A percentile compares a stretch with the other conserved stretches of the same genome.
These are phyloP conservation scores for Phocoena phocoena DNA, from an alignment of 2,113 vertebrate genomes.

Conservation along the genomic window DNA sequence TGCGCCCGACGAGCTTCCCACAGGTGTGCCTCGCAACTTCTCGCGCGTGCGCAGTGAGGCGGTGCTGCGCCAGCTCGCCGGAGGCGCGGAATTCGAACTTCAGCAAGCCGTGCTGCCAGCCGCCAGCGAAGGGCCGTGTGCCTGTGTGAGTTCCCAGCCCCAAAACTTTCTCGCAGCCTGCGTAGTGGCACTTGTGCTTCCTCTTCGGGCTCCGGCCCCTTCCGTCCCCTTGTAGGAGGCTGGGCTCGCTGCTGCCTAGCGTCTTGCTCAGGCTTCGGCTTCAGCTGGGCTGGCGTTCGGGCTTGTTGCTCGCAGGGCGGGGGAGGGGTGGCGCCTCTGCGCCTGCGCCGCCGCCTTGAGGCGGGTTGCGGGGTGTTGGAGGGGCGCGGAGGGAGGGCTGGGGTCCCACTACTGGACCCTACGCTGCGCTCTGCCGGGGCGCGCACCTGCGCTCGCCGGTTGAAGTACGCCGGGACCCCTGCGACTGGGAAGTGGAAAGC, in stretches of 20 bases:
- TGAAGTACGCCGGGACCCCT: background rate
- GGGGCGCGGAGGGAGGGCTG: background rate
- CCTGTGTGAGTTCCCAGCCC: slow-evolving; percentile 77
- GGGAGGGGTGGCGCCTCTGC: background rate
- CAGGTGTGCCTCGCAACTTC: slow-evolving; percentile 93
- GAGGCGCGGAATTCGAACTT: slow-evolving; percentile 91
- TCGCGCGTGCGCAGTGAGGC: slow-evolving; percentile 95
- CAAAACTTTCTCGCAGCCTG: background rate
- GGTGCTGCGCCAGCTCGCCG: slow-evolving; percentile 93
- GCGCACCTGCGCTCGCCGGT: accelerated
- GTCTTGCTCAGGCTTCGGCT: background rate
- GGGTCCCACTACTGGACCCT: too few relatives aligned
- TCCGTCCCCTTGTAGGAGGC: background rate
- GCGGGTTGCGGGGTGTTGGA: background rate
- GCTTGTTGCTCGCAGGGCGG: background rate
- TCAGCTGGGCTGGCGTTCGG: background rate
- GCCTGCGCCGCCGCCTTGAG: accelerated
- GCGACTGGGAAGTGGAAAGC: background rate
- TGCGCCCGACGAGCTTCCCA: slow-evolving; percentile 97
- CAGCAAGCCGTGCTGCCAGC: slow-evolving; percentile 92
- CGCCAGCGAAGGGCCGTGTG: slow-evolving; percentile 93
- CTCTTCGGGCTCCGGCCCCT: background rate
- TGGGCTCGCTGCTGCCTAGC: background rate
- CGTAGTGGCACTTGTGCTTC: background rate
- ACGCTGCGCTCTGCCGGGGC: accelerated